Conservation (phyloP, 1,140 invertebrate genomes). For the Rhagoletis pomonella region DNA sequence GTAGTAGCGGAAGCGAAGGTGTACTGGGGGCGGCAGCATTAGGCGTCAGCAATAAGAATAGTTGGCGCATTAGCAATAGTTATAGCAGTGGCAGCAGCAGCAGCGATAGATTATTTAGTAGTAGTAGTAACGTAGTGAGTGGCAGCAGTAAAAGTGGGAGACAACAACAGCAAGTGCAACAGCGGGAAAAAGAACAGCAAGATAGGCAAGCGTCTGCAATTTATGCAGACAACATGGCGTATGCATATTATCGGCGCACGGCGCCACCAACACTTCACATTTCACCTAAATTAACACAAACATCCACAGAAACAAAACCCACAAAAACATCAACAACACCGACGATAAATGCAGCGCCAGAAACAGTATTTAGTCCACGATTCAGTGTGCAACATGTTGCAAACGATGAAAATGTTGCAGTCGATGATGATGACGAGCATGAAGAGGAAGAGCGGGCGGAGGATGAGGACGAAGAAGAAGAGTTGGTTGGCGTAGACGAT, state of each 20-base stretch:
- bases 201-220: conserved; percentile 20
- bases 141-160: conserved; percentile 57
- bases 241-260: conserved; percentile 1
- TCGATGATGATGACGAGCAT: conserved; percentile 48
- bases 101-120: conserved; percentile 64
- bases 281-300: conserved; percentile 44
- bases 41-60: conserved; percentile 1
- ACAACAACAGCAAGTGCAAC: conserved; percentile 53
- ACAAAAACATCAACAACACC: background rate
- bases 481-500: background rate
- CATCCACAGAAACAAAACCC: conserved; percentile 57
- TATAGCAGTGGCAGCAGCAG: conserved; percentile 18
- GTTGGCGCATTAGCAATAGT: conserved; percentile 31
- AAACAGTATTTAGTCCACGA: conserved; percentile 15
- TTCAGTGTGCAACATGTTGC: conserved; percentile 15
- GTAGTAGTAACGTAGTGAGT: conserved; percentile 67
- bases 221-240: conserved; percentile 49
- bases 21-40: background rate
- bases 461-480: conserved; percentile 4
- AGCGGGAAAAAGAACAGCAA: conserved; percentile 58
- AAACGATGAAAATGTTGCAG: conserved; percentile 35
- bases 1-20: background rate
- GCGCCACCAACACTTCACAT: background rate
- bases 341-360: background rate
- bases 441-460: conserved; percentile 4